Base-by-base conservation (phyloP, 1,140 invertebrate species). In the Calephelis nemesis region DNA sequence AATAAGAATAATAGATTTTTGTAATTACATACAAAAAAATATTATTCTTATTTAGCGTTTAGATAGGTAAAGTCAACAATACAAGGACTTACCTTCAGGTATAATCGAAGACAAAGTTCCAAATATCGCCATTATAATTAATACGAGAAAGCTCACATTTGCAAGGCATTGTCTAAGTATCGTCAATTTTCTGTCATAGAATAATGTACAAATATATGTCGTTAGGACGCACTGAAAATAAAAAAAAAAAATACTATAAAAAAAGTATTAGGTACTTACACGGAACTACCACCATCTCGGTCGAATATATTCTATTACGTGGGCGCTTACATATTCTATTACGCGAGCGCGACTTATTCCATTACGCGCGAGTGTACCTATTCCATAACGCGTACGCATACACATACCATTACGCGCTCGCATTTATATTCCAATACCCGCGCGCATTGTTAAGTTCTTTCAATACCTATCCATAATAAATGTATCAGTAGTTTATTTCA, bases 151-250 rank as follows among this genome's bases (percentile, higher is more conserved):
- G 86, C 88, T 90, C 83, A 87, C 72, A 60, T 87, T 91, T 62
- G 87, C 86, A 68, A 91, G 81, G 71, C 81, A 90, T 87, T 88
- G 87, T 69, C 88, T 82, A 45, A 90, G 70, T 54, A 84, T 72
- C 70, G 79, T 80, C 67, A 91, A 79, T 69, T 78, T 74, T 74
- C 79, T 90, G 70, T 91, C 84, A 77, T 88, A 91, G 77, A 83
- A 90, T 72, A 91, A 74, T 64, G 87, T 87, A 62, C 81, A 84
- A 63, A 84, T 77, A 77, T 88, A 88, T 45, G 83, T 85, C 49
- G 87, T 88, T 68, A 90, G 78, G 67, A 91, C 83, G 74, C 86
- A 84, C 88, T 91, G 87, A 73, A 88, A 87, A 15, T 39, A 69
- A 71, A 66, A 30, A 30, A 30, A 30, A 30, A 0, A 42, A 66